A percentile compares a stretch with the other conserved stretches of the same genome.
Evolutionary conservation across 2,797 vertebrate species (phyloP).

Genomic region (Mus minutoides): DNA sequence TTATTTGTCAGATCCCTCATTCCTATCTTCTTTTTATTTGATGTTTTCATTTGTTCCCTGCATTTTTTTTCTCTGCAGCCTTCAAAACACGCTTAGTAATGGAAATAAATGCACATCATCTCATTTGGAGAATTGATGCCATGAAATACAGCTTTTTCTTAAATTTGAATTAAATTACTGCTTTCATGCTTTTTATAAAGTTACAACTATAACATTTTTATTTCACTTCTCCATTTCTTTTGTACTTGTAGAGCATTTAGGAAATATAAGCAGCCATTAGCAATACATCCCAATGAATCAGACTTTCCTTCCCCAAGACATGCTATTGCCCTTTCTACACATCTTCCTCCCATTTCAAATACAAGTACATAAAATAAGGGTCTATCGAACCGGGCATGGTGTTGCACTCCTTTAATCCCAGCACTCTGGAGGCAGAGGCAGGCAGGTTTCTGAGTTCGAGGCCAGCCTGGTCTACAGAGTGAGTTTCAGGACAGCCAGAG

Average conservation of each 20-base stretch:
- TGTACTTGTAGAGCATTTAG: constrained; percentile 19
- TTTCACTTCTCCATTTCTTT: neutral
- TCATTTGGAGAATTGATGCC: neutral
- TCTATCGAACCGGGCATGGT: no score
- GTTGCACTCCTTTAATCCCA: no score
- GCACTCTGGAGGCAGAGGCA: no score
- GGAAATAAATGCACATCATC: neutral
- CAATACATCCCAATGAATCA: neutral
- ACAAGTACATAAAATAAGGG: neutral
- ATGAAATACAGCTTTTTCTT: neutral
- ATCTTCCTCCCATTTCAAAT: neutral
- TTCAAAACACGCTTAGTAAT: neutral
- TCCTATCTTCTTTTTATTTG: neutral
- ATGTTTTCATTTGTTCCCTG: neutral
- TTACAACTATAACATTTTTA: neutral
- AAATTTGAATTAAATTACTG: neutral
- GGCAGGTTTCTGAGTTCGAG: no score
- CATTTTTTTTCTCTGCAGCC: neutral
- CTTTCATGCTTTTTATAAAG: neutral
- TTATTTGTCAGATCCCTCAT: neutral
- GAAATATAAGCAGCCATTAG: neutral
- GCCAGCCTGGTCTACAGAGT: no score
- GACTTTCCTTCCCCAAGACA: neutral
- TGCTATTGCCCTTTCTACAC: accelerated
- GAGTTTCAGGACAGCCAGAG: no score